Conservation (phyloP, 2,113 vertebrate genomes). For the Dipodomys ordii region DNA sequence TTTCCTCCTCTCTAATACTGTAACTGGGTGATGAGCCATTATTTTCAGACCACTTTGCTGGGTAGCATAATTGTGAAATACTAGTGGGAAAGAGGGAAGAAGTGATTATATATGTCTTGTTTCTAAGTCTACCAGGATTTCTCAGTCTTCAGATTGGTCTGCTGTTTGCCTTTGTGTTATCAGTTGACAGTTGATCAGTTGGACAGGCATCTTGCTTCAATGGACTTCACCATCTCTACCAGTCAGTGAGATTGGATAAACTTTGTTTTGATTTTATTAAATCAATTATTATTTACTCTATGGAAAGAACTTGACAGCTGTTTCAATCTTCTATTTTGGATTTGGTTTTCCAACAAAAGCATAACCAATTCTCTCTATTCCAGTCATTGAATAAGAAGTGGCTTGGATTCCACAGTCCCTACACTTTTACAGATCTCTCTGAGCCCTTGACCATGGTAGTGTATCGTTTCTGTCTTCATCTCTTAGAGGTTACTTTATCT, state of each 20-base stretch:
- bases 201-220: fast-evolving
- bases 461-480: neutral
- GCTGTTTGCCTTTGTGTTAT: neutral
- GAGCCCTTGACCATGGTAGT: neutral
- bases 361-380: too few species aligned
- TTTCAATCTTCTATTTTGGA: too few species aligned
- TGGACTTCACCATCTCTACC: too few species aligned
- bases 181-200: too few species aligned
- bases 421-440: neutral
- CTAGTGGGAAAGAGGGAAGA: neutral
- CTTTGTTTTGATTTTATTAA: too few species aligned
- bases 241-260: too few species aligned
- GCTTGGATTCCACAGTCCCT: too few species aligned
- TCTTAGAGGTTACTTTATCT: fast-evolving
- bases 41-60: neutral
- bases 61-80: neutral
- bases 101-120: neutral
- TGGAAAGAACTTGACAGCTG: too few species aligned
- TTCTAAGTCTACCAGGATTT: neutral
- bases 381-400: too few species aligned
- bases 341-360: too few species aligned
- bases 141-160: neutral
- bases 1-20: neutral
- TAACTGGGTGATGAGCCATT: too few species aligned
- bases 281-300: neutral